A percentile compares a stretch with the other conserved stretches of the same genome.
phyloP scores from a whole-genome alignment of 2,797 vertebrate species.

The Pipistrellus pygmaeus region DNA sequence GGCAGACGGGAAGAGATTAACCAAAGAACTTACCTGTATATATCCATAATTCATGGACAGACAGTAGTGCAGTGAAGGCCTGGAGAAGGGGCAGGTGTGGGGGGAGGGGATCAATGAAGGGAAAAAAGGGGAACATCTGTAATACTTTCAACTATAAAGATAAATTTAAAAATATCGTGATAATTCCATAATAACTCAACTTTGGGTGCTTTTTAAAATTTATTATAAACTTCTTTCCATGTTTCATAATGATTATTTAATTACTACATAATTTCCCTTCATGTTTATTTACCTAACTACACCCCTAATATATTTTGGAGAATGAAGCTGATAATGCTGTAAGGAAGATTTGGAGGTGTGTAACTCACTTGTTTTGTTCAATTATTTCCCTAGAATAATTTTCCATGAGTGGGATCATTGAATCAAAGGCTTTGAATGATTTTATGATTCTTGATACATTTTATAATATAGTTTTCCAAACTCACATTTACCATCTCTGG shows the following conservation, averaged over 20 bases:
- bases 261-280: neutral
- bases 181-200: conserved; percentile 20
- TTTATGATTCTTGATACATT: conserved; percentile 35
- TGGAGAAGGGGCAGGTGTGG: no score
- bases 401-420: neutral
- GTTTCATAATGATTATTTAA: conserved; percentile 48
- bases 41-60: no score
- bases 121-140: no score
- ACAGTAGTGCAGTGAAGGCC: no score
- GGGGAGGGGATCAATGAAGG: no score
- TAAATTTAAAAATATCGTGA: neutral
- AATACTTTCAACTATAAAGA: no score
- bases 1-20: no score
- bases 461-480: conserved; percentile 30
- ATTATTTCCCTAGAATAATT: neutral
- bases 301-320: neutral
- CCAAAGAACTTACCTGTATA: no score
- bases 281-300: conserved; percentile 22
- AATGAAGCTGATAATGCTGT: neutral
- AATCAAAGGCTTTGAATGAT: neutral
- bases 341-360: neutral
- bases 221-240: neutral
- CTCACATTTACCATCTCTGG: neutral
- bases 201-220: neutral
- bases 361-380: neutral